Percentiles rank a stretch among this genome's conserved stretches.
These are phyloP conservation scores for Pipistrellus kuhlii DNA, from an alignment of 2,797 vertebrate species.

Conservation along the genomic window DNA sequence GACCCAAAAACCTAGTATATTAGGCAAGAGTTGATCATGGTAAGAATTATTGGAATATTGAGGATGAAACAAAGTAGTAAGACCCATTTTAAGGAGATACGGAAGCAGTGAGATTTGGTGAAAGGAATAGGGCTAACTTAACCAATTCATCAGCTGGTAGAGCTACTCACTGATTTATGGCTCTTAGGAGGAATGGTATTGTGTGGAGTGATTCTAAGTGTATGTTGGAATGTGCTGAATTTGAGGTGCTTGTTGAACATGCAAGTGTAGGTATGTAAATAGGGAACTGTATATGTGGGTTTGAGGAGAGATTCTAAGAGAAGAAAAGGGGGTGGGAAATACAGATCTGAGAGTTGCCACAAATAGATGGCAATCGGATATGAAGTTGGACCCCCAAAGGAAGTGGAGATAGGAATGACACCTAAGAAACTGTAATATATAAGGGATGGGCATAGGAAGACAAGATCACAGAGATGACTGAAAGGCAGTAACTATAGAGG, in stretches of 20 bases:
- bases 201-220: neutral
- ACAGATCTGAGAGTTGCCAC: neutral
- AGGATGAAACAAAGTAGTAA: neutral
- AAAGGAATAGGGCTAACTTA: neutral
- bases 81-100: neutral
- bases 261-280: neutral
- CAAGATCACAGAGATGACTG: neutral
- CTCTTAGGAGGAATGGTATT: neutral
- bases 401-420: neutral
- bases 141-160: neutral
- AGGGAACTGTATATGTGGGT: neutral
- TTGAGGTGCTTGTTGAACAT: neutral
- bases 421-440: neutral
- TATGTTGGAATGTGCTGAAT: neutral
- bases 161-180: neutral
- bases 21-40: neutral
- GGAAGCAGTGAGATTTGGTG: conserved; percentile 2
- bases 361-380: neutral
- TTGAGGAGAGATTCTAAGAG: neutral
- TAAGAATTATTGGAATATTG: conserved; percentile 16
- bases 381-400: neutral
- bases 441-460: neutral
- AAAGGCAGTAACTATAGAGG: neutral
- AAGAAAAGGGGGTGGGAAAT: neutral
- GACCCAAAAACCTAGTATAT: neutral